phyloP scores from a whole-genome alignment of 2,888 invertebrate genomes.

The Leptinotarsa tumamoca region DNA sequence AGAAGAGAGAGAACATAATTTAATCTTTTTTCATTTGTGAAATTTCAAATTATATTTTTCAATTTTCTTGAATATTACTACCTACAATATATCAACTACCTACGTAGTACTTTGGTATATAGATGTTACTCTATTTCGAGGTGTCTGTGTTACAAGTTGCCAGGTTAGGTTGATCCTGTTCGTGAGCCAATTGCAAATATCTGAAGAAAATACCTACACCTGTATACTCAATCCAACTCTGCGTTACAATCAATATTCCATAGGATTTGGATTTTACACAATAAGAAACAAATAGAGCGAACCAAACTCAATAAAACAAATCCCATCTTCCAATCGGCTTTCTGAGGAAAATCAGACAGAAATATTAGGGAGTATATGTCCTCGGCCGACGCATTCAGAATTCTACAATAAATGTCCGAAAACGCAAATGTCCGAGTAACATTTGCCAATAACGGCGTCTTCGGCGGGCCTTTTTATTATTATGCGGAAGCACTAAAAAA shows the following conservation, averaged over 20 bases:
- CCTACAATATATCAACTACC: no score
- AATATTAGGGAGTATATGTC: conserved; percentile 23
- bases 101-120: no score
- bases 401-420: conserved; percentile 66
- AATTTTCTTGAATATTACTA: no score
- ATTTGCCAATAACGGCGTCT: conserved; percentile 67
- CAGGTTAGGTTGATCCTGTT: no score
- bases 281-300: conserved; percentile 67
- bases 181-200: no score
- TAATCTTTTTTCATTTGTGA: no score
- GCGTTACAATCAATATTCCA: conserved; percentile 59
- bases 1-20: no score
- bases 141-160: no score
- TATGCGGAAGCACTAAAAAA: conserved; percentile 74
- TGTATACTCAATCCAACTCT: conserved; percentile 9
- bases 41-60: no score
- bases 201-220: background rate
- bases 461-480: conserved; percentile 72
- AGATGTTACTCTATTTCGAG: no score
- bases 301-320: conserved; percentile 67
- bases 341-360: conserved; percentile 31
- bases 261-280: conserved; percentile 64
- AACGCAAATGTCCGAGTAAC: conserved; percentile 67
- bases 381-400: conserved; percentile 55
- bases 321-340: conserved; percentile 61